phyloP scores from a whole-genome alignment of 1,140 invertebrate genomes.

The Panulirus ornatus region DNA sequence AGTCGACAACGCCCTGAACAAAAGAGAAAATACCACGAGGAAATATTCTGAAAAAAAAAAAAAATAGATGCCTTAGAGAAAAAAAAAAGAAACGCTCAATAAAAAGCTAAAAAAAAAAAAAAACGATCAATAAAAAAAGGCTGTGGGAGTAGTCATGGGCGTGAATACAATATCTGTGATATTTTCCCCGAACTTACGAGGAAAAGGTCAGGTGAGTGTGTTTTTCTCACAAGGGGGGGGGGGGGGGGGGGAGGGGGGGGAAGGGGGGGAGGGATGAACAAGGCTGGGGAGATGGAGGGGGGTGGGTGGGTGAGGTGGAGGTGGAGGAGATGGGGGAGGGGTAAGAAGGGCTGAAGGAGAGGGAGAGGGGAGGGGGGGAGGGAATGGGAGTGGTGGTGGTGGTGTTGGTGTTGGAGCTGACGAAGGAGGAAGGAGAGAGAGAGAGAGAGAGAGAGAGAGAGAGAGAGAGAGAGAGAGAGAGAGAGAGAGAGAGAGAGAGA shows the following conservation, averaged over 20 bases:
- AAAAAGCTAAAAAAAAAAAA: background rate
- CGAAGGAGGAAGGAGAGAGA: constrained; percentile 6
- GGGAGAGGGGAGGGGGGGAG: background rate
- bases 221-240: too few species aligned
- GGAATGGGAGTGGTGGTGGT: background rate
- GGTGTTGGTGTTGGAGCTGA: background rate
- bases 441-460: constrained; percentile 20
- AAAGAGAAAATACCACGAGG: background rate
- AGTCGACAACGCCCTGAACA: too few species aligned
- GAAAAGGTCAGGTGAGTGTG: too few species aligned
- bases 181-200: background rate
- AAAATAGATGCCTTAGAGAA: background rate
- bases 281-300: too few species aligned
- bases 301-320: too few species aligned
- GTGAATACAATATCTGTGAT: constrained; percentile 16
- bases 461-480: constrained; percentile 8
- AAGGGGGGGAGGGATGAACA: too few species aligned
- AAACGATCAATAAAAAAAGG: background rate
- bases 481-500: too few species aligned
- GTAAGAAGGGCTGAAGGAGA: too few species aligned
- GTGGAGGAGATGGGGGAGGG: too few species aligned
- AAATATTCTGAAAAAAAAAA: background rate
- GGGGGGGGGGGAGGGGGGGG: too few species aligned
- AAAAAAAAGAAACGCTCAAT: background rate
- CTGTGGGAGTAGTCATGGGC: background rate